Base-by-base conservation (phyloP, 2,797 vertebrate species). In the Tragopan temminckii region DNA sequence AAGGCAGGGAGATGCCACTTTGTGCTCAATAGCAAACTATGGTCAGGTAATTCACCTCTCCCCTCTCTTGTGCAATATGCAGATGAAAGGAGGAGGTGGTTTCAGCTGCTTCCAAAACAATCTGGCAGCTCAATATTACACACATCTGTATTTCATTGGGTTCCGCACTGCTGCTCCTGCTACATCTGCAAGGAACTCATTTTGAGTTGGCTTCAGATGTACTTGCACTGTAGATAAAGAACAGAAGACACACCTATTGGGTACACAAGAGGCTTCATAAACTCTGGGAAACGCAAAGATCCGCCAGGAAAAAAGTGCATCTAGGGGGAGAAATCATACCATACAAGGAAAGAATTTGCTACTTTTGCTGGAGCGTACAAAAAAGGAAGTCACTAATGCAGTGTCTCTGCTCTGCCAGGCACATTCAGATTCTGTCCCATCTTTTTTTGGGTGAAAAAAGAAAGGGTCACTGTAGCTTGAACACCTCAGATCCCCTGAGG, bases 271-370 rank as follows among this genome's bases (percentile, higher is more conserved):
- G 7, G 42, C 52, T 48, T 48, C 46, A 48, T 48, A 6, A 85
- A 79, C 40, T 4, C 3, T 23, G 33, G 62, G 62, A 78, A 75
- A 75, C 12, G 8, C 25, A 83, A 67, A 21, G n/a, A 76, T 70
- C 31, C 61, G 31, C 16, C 7, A 5, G 29, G 43, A 17, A 86
- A 80, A 80, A 13, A 72, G 5, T 11, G 24, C 33, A 59, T 14
- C 3, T 7, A 3, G 4, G 9, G 13, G 33, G 5, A 72, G 36
- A 81, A 92, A 72, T 64, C 68, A 84, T 8, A 14, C 11, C 62
- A 23, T 3, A 3, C 1, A 2, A 4, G 29, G 16, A 59, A 85
- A 46, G 40, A 2, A 2, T 45, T 85, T 1, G 0, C 62, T 68
- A 66, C 27, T 18, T 40, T 13, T 68, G 45, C n/a, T 33, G 70